These are phyloP conservation scores for Sylvilagus bachmani DNA, from an alignment of 2,113 vertebrate species.

Conservation along the genomic window DNA sequence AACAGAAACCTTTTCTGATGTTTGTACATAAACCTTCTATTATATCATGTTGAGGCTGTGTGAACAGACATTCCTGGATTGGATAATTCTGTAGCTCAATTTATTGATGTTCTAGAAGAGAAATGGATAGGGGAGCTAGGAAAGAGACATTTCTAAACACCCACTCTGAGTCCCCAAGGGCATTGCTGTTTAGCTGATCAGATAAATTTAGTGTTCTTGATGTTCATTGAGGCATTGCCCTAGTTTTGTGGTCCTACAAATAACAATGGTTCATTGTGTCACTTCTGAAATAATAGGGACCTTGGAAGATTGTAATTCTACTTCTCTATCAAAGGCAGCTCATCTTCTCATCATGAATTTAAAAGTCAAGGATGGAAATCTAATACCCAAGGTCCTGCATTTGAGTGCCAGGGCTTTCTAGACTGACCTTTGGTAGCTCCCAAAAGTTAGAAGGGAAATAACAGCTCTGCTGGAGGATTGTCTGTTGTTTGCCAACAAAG, in stretches of 20 bases:
- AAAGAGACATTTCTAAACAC: background rate
- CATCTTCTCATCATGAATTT: background rate
- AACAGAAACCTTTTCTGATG: background rate
- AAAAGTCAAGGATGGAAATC: background rate
- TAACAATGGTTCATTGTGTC: background rate
- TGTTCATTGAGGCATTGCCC: background rate
- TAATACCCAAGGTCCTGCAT: background rate
- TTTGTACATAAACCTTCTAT: background rate
- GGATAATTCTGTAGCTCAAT: background rate
- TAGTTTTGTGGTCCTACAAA: background rate
- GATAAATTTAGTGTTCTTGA: background rate
- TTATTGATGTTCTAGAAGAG: background rate
- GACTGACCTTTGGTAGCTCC: background rate
- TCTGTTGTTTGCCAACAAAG: background rate
- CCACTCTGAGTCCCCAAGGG: background rate
- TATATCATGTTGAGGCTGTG: background rate
- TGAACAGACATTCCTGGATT: background rate
- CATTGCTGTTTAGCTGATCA: background rate
- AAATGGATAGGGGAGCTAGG: background rate
- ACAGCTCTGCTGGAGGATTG: background rate
- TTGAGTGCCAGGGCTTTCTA: background rate
- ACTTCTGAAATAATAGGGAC: background rate
- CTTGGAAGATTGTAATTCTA: background rate
- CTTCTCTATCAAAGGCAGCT: constrained; percentile 17
- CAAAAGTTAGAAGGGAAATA: background rate